Evolutionary conservation across 1,140 invertebrate genomes (phyloP), one percentile per base, ranked within the genome.

Genomic region (Papilio polytes): DNA sequence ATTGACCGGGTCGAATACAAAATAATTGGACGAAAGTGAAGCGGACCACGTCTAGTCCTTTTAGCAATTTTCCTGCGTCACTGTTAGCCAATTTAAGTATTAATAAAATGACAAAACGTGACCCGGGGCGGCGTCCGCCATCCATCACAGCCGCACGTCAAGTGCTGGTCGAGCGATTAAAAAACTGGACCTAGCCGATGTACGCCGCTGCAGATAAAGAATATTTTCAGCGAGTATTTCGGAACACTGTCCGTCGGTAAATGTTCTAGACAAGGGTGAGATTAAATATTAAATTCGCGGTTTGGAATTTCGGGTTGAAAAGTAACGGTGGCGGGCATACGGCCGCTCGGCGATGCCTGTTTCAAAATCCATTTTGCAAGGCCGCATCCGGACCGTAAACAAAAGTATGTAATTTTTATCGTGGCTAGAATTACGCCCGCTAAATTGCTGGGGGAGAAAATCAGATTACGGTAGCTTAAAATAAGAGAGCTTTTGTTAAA

Each of bases 91-190:
- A 94, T 94, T 94, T 94, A 93, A 90, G 93, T 92, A 94, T 93
- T 94, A 94, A 94, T 94, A 94, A 93, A 94, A 94, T 92, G 92
- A 94, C 93, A 93, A 94, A 93, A 94, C 92, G 90, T 92, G 92
- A 93, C 92, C 92, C 89, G 82, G 80, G 80, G 85, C 77, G 83
- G 74, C 82, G 84, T 85, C 85, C 86, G 88, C 87, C 90, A 94
- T 94, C 93, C 91, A 94, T 94, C 93, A 94, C 91, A 83, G 82
- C 82, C 85, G 80, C 86, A 86, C 90, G 93, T 94, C 93, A 94
- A 93, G 92, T 94, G 92, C 83, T 89, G 88, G 88, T 80, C 90
- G 88, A 83, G 84, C 92, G 92, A 93, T 94, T 94, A 94, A 94
- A 94, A 93, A 94, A 94, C 88, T 90, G 91, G 87, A 85, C 91